Conservation (phyloP, 1,140 invertebrate genomes). For the Drosophila punjabiensis region DNA sequence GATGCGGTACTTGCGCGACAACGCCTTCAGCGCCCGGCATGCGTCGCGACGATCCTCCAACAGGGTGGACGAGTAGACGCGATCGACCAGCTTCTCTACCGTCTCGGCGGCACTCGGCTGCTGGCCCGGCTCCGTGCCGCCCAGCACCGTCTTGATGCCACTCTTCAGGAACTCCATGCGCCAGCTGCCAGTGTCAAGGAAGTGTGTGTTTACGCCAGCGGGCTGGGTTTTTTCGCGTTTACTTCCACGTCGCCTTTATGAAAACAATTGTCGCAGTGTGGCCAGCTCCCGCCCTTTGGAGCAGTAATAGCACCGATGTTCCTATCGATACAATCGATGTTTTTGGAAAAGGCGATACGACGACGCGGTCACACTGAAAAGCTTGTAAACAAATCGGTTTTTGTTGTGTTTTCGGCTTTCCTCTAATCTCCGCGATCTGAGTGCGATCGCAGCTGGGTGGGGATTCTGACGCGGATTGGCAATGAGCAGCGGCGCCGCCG, state of each 20-base stretch:
- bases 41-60: conserved; percentile 98
- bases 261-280: conserved; percentile 10
- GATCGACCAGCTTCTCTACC: conserved; percentile 96
- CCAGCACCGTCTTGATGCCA: conserved; percentile 95
- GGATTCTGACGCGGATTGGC: conserved; percentile 30
- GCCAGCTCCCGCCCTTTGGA: not conserved
- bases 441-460: conserved; percentile 5
- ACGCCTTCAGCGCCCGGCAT: conserved; percentile 96
- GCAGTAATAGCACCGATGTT: not conserved
- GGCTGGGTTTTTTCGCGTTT: conserved; percentile 25
- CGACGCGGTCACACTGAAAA: not conserved
- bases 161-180: conserved; percentile 95
- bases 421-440: not conserved
- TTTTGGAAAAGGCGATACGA: not conserved
- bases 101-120: conserved; percentile 94
- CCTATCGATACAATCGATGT: not conserved
- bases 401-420: conserved; percentile 5
- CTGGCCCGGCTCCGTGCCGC: conserved; percentile 90
- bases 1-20: conserved; percentile 96
- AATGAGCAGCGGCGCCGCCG: conserved; percentile 67
- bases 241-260: conserved; percentile 15
- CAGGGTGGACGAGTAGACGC: conserved; percentile 96
- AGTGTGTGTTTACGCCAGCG: conserved; percentile 17
- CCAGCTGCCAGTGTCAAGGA: conserved; percentile 7
- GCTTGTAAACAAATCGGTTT: conserved; percentile 13